These are phyloP conservation scores for Proterorhinus semilunaris DNA, from an alignment of 2,113 vertebrate species.

Conservation along the genomic window DNA sequence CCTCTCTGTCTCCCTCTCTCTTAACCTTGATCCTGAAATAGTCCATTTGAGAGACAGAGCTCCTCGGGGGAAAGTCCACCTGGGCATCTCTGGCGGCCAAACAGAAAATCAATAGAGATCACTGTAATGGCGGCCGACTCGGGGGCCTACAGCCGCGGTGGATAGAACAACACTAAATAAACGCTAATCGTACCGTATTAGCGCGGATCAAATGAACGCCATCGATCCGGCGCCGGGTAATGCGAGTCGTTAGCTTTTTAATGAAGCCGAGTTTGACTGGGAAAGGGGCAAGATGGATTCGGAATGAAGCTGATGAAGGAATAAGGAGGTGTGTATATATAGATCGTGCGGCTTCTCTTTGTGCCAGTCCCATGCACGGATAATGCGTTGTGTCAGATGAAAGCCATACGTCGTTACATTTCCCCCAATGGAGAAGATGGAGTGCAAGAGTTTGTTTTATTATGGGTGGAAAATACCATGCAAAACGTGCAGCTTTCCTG, in stretches of 20 bases:
- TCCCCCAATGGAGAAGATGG: too few species aligned
- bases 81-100: conserved; percentile 32
- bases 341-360: too few species aligned
- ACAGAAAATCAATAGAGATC: conserved; percentile 62
- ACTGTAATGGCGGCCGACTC: conserved; percentile 45
- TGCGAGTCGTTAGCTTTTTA: conserved; percentile 70
- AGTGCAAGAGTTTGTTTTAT: too few species aligned
- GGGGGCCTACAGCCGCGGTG: conserved; percentile 26
- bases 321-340: neutral
- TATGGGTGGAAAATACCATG: too few species aligned
- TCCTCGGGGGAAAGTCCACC: conserved; percentile 44
- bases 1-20: neutral
- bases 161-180: conserved; percentile 65
- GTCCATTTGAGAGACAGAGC: conserved; percentile 50
- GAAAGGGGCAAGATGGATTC: conserved; percentile 17
- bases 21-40: conserved; percentile 42
- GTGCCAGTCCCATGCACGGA: too few species aligned
- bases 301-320: neutral
- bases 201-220: conserved; percentile 41
- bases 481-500: too few species aligned
- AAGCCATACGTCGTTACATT: too few species aligned
- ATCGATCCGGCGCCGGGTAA: conserved; percentile 66
- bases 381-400: too few species aligned
- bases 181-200: conserved; percentile 67
- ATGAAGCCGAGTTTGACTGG: conserved; percentile 66